Evolutionary conservation across 2,888 invertebrate genomes (phyloP).

Genomic region (Xestia c-nigrum): DNA sequence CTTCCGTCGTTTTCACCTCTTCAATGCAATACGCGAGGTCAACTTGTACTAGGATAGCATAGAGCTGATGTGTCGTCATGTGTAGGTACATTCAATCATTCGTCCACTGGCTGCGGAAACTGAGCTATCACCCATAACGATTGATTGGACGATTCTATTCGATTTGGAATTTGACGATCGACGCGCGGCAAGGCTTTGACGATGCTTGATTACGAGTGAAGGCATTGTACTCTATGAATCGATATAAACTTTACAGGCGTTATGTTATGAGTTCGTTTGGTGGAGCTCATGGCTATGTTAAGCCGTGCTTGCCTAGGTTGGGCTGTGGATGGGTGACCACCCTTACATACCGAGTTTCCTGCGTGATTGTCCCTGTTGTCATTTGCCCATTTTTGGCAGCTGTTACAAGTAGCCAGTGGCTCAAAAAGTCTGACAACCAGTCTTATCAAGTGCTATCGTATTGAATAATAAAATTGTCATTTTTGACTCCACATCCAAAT

Average conservation of each 20-base stretch:
- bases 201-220: constrained; percentile 63
- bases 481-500: constrained; percentile 14
- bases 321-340: too few species aligned
- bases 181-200: constrained; percentile 61
- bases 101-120: constrained; percentile 59
- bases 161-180: constrained; percentile 70
- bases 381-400: too few species aligned
- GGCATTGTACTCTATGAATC: constrained; percentile 30
- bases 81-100: constrained; percentile 53
- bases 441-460: too few species aligned
- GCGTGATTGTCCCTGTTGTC: too few species aligned
- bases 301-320: too few species aligned
- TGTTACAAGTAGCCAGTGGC: too few species aligned
- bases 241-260: background rate
- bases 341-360: too few species aligned
- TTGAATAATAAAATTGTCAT: constrained; percentile 54
- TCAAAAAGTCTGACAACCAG: too few species aligned
- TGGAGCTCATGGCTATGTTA: too few species aligned
- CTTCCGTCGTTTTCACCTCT: too few species aligned
- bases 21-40: background rate
- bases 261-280: too few species aligned
- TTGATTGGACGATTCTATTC: constrained; percentile 70
- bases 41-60: constrained; percentile 1
- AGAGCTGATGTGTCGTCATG: background rate
- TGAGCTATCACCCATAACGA: constrained; percentile 64